Evolutionary conservation across 2,113 vertebrate genomes (phyloP), one percentile per base, ranked within the genome.

Genomic region (Caretta caretta): DNA sequence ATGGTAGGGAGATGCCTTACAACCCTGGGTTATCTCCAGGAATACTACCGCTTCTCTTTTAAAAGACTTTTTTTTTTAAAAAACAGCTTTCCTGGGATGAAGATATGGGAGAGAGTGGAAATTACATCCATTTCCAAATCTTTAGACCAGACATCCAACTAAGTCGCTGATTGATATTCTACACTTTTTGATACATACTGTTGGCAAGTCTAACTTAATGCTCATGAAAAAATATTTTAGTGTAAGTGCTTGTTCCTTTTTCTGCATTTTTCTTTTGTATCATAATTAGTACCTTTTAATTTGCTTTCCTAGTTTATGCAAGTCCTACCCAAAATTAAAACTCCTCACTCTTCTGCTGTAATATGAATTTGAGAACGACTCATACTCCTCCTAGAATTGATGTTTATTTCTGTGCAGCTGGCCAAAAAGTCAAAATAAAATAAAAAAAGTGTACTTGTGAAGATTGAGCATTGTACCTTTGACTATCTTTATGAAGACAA

Each of bases 41-140:
- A 82, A 89, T 20, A 95, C 88, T 25, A 85, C 42, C 11, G 8
- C 62, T 19, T 65, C 75, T 86, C 87, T 83, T 35, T 86, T 80
- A 17, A 35, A n/a, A 17, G 8, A 69, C 31, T 8, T 69, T 14
- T 53, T n/a, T 85, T 42, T 42, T 42, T 5, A 42, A 42, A 42
- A 42, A 42, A 42, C 42, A 69, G 59, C 90, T 91, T 87, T 96
- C 93, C 50, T 54, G 50, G 2, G 54, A 95, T 83, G 86, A 94
- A 92, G 38, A 88, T n/a, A 12, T 17, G 38, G 24, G 78, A 75
- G 56, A 90, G 53, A 92, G 48, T n/a, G n/a, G 88, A n/a, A 17
- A 96, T 88, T 82, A 86, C 38, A 7, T 42, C 19, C 11, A 10
- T 53, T 90, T 92, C 92, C 89, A 91, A 76, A 82, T 38, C 89